These are phyloP conservation scores for Limnephilus rhombicus DNA, from an alignment of 2,888 invertebrate genomes.

Conservation along the genomic window DNA sequence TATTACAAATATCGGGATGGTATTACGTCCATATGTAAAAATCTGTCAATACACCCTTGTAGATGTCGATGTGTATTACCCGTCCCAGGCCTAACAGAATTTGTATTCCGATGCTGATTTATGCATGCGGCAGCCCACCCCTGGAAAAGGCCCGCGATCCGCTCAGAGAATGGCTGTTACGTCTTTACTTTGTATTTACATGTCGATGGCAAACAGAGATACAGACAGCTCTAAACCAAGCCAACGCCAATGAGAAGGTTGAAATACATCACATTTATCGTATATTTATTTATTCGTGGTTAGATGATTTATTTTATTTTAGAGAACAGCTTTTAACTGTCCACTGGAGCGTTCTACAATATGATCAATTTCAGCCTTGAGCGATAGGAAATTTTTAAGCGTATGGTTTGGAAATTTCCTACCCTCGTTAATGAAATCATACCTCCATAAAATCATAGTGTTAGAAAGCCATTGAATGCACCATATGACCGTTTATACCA, in stretches of 20 bases:
- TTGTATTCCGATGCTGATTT: constrained; percentile 41
- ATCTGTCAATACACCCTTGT: constrained; percentile 45
- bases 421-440: no score
- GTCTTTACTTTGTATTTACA: constrained; percentile 45
- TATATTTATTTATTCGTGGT: constrained; percentile 20
- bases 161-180: constrained; percentile 32
- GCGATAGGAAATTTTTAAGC: no score
- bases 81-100: constrained; percentile 18
- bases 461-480: no score
- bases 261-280: not conserved
- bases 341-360: no score
- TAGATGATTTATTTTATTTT: not conserved
- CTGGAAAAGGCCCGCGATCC: constrained; percentile 17
- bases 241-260: constrained; percentile 15
- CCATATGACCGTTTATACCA: no score
- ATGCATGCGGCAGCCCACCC: constrained; percentile 17
- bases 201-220: constrained; percentile 1
- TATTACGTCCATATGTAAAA: constrained; percentile 36
- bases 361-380: no score
- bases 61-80: constrained; percentile 41
- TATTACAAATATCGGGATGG: constrained; percentile 19
- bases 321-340: not conserved
- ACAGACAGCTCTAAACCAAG: not conserved
- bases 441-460: no score
- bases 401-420: no score